Evolutionary conservation across 2,797 vertebrate genomes (phyloP).

Genomic region (Calcarius lapponicus): DNA sequence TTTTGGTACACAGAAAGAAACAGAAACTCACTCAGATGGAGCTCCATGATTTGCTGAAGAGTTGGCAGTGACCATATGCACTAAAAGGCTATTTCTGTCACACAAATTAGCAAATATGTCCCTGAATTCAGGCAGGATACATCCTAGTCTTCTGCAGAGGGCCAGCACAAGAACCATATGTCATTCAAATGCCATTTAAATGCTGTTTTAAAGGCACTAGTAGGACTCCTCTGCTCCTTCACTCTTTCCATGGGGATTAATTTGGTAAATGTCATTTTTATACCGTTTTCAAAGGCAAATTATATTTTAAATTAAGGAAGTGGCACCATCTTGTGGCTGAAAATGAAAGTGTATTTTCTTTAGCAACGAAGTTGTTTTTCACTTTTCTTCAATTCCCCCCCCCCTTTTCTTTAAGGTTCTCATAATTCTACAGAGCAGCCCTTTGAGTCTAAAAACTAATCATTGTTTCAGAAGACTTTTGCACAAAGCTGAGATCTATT

Average conservation of each 20-base stretch:
- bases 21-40: not conserved
- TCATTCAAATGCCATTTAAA: not conserved
- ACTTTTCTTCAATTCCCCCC: not conserved
- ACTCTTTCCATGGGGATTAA: not conserved
- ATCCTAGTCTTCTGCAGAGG: not conserved
- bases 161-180: not conserved
- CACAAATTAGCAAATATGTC: not conserved
- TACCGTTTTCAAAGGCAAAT: not conserved
- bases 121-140: not conserved
- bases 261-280: not conserved
- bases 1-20: not conserved
- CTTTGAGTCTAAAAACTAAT: not conserved
- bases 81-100: not conserved
- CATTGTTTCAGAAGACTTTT: not conserved
- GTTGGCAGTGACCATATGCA: not conserved
- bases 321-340: slow-evolving; percentile 67
- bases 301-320: not conserved
- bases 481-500: not conserved
- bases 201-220: not conserved
- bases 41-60: not conserved
- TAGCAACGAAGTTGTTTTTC: not conserved
- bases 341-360: not conserved
- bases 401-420: rapidly evolving
- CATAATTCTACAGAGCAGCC: not conserved
- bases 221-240: not conserved